Conservation (phyloP, 2,888 invertebrate genomes). For the Drosophila eohydei region DNA sequence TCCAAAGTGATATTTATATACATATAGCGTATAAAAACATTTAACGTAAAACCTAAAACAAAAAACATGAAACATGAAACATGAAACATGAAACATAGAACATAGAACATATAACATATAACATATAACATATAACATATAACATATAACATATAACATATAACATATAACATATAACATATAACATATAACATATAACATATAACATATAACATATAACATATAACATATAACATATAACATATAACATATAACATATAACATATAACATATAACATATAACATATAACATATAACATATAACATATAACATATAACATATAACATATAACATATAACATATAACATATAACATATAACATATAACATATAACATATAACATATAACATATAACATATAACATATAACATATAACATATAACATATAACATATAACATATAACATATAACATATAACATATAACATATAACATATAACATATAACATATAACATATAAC, state of each 20-base stretch:
- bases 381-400: constrained; percentile 1
- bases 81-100: not conserved
- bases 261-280: constrained; percentile 1
- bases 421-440: not conserved
- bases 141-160: constrained; percentile 1
- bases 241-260: not conserved
- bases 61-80: not conserved
- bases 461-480: too few relatives aligned
- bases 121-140: constrained; percentile 1
- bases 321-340: constrained; percentile 1
- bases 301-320: constrained; percentile 1
- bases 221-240: not conserved
- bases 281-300: constrained; percentile 2
- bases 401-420: constrained; percentile 1
- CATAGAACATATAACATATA: constrained; percentile 3
- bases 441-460: not conserved
- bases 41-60: not conserved
- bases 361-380: not conserved
- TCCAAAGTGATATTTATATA: too few relatives aligned
- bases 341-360: constrained; percentile 5
- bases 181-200: constrained; percentile 1
- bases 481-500: too few relatives aligned
- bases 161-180: constrained; percentile 1
- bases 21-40: not conserved
- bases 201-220: not conserved